A percentile compares a stretch with the other conserved stretches of the same genome.
Evolutionary conservation across 2,797 vertebrate species (phyloP).

Genomic region (Xiphophorus birchmanni): DNA sequence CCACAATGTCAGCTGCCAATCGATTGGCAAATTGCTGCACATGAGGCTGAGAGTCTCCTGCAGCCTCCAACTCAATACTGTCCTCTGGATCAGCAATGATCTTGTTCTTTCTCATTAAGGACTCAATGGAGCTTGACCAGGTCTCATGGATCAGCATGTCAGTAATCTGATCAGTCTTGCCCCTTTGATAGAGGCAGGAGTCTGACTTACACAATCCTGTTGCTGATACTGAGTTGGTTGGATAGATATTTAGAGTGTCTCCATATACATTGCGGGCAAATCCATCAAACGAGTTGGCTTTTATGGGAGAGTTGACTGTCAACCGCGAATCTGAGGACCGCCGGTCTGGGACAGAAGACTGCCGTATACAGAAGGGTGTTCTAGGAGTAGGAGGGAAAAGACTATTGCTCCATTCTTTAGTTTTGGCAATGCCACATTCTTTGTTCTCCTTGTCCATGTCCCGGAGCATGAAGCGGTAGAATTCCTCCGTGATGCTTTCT

Average conservation of each 20-base stretch:
- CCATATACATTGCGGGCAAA: slow-evolving; percentile 86
- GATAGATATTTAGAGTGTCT: slow-evolving; percentile 86
- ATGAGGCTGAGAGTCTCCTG: slow-evolving; percentile 79
- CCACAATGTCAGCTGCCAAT: slow-evolving; percentile 84
- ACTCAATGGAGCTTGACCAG: slow-evolving; percentile 95
- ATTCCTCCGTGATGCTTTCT: slow-evolving; percentile 98
- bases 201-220: slow-evolving; percentile 93
- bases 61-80: slow-evolving; percentile 75
- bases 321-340: slow-evolving; percentile 87
- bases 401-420: slow-evolving; percentile 89
- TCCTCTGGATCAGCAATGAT: slow-evolving; percentile 87
- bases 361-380: slow-evolving; percentile 88
- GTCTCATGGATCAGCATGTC: slow-evolving; percentile 97
- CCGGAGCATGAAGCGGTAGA: slow-evolving; percentile 94
- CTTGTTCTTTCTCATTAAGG: slow-evolving; percentile 97
- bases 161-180: slow-evolving; percentile 90
- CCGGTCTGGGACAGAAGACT: slow-evolving; percentile 91
- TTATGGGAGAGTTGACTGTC: slow-evolving; percentile 89
- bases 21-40: slow-evolving; percentile 86
- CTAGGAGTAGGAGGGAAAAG: slow-evolving; percentile 86
- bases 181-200: slow-evolving; percentile 92
- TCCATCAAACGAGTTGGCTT: slow-evolving; percentile 96
- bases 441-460: slow-evolving; percentile 92
- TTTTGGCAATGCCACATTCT: slow-evolving; percentile 83
- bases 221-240: slow-evolving; percentile 81